Evolutionary conservation across 2,113 vertebrate genomes (phyloP).

Genomic region (Chunga burmeisteri): DNA sequence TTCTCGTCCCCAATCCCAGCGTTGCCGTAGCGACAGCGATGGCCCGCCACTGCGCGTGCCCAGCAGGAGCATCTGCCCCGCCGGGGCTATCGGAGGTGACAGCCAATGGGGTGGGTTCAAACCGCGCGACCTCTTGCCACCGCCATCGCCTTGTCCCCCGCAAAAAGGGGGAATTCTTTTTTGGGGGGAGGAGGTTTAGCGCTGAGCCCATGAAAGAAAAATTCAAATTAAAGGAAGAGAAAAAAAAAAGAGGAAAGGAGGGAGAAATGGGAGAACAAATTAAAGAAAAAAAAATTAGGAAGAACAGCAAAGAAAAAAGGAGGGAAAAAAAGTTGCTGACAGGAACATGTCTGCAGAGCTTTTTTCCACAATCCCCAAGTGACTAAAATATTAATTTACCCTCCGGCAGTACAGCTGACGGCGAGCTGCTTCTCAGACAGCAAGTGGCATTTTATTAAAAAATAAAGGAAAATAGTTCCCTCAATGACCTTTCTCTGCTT

Average conservation of each 20-base stretch:
- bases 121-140: conserved; percentile 72
- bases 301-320: conserved; percentile 45
- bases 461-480: conserved; percentile 69
- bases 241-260: not conserved
- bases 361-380: conserved; percentile 81
- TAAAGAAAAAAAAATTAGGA: not conserved
- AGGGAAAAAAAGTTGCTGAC: conserved; percentile 80
- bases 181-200: too few relatives aligned
- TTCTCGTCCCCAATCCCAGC: conserved; percentile 69
- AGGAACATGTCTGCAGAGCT: conserved; percentile 73
- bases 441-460: conserved; percentile 90
- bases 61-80: conserved; percentile 80
- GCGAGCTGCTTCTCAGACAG: conserved; percentile 78
- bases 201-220: not conserved
- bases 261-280: not conserved
- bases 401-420: conserved; percentile 82
- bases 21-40: conserved; percentile 85
- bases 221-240: too few relatives aligned
- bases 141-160: conserved; percentile 50
- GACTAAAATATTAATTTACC: conserved; percentile 97
- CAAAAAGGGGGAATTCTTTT: not conserved
- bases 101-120: conserved; percentile 86
- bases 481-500: conserved; percentile 72
- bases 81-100: conserved; percentile 85
- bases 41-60: conserved; percentile 82